These are phyloP conservation scores for Lordiphosa stackelbergi DNA, from an alignment of 1,140 invertebrate species.

Conservation along the genomic window DNA sequence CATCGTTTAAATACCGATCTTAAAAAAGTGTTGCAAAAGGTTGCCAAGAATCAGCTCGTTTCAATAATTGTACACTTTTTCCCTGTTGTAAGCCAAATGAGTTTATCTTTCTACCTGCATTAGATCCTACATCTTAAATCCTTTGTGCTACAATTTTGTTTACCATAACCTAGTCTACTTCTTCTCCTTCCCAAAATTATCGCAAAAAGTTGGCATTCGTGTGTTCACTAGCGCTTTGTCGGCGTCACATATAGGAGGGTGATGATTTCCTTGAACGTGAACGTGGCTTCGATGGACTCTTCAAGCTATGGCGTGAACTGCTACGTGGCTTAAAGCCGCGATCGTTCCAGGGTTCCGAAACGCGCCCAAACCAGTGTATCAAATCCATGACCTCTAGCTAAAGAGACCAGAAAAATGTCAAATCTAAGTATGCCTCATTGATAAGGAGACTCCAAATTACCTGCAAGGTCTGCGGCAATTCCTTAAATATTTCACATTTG, in stretches of 20 bases:
- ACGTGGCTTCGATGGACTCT: slow-evolving; percentile 64
- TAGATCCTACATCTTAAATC: neutral
- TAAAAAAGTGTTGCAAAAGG: no score
- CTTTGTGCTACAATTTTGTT: neutral
- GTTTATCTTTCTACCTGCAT: neutral
- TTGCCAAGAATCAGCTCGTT: no score
- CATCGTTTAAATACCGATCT: no score
- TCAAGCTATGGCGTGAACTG: slow-evolving; percentile 61
- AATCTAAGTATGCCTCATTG: neutral
- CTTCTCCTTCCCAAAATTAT: slow-evolving; percentile 26
- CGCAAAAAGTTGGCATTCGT: slow-evolving; percentile 48
- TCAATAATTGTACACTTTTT: no score
- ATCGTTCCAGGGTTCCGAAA: slow-evolving; percentile 71
- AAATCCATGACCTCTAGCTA: slow-evolving; percentile 72
- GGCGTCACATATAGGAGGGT: slow-evolving; percentile 71
- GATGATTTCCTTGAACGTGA: slow-evolving; percentile 71
- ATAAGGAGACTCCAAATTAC: slow-evolving; percentile 41
- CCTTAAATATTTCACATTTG: slow-evolving; percentile 81
- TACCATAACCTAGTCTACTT: slow-evolving; percentile 14
- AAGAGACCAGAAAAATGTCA: neutral
- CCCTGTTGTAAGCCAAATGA: neutral
- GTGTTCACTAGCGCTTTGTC: slow-evolving; percentile 48
- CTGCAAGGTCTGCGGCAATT: slow-evolving; percentile 81
- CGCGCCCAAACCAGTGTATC: slow-evolving; percentile 71
- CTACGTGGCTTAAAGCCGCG: slow-evolving; percentile 57